Percentiles rank a stretch among this genome's conserved stretches.
These are phyloP conservation scores for Pachyrhynchus sulphureomaculatus DNA, from an alignment of 1,140 invertebrate genomes.

Conservation along the genomic window DNA sequence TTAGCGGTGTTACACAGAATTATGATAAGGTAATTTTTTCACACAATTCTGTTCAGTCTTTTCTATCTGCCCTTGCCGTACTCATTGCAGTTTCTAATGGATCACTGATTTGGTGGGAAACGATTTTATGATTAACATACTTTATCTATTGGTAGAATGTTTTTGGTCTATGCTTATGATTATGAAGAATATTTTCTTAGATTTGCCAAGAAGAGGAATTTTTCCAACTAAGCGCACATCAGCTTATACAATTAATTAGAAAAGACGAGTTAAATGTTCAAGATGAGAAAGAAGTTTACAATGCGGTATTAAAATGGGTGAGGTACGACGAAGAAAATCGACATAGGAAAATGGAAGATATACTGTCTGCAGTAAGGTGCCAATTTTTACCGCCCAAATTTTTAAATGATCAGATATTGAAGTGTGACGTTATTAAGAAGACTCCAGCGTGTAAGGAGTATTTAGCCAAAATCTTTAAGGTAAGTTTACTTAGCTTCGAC, in stretches of 20 bases:
- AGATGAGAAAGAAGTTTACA: slow-evolving; percentile 89
- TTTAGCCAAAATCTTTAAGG: slow-evolving; percentile 84
- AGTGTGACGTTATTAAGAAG: slow-evolving; percentile 84
- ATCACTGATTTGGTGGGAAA: no score
- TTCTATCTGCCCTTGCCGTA: no score
- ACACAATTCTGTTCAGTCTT: no score
- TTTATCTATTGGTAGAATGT: no score
- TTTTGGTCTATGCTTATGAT: no score
- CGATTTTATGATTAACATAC: no score
- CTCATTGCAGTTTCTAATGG: no score
- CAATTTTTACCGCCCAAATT: slow-evolving; percentile 91
- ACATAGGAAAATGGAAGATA: slow-evolving; percentile 81
- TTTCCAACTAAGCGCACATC: slow-evolving; percentile 74
- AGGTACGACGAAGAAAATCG: slow-evolving; percentile 83
- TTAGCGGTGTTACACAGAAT: no score
- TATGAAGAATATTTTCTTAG: slow-evolving; percentile 49
- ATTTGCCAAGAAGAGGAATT: slow-evolving; percentile 91
- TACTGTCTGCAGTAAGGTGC: slow-evolving; percentile 83
- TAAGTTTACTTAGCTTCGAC: slow-evolving; percentile 40
- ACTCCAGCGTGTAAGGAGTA: slow-evolving; percentile 87
- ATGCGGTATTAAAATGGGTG: slow-evolving; percentile 88
- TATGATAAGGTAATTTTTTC: no score
- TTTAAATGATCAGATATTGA: slow-evolving; percentile 85
- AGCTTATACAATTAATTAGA: slow-evolving; percentile 76
- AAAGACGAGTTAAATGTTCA: slow-evolving; percentile 88